These are phyloP conservation scores for Chymomyza costata DNA, from an alignment of 1,140 invertebrate genomes.

Conservation along the genomic window DNA sequence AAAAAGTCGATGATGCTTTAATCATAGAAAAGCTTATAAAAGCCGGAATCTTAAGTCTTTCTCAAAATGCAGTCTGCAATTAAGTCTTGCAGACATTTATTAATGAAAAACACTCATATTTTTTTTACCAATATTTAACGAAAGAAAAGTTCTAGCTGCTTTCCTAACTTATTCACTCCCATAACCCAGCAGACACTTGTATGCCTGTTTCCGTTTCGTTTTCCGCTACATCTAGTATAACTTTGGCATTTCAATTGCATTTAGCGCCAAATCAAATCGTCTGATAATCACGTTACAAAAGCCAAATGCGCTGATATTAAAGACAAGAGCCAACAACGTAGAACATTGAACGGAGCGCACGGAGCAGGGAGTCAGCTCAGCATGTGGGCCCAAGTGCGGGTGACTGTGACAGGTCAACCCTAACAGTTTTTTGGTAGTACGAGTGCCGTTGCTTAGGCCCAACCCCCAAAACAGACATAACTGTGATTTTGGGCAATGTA, in stretches of 20 bases:
- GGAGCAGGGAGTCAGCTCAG: too few relatives aligned
- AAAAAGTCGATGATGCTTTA: too few relatives aligned
- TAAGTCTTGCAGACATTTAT: too few relatives aligned
- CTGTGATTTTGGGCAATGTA: conserved; percentile 59
- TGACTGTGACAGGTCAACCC: conserved; percentile 40
- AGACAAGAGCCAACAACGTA: conserved; percentile 44
- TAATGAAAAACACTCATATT: too few relatives aligned
- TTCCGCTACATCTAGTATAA: conserved; percentile 37
- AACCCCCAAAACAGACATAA: conserved; percentile 25
- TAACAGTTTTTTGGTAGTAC: conserved; percentile 17
- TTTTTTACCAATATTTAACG: too few relatives aligned
- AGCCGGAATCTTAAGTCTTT: too few relatives aligned
- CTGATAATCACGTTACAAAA: conserved; percentile 75
- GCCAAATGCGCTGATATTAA: conserved; percentile 70
- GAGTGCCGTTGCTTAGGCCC: too few relatives aligned
- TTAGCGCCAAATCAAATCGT: conserved; percentile 75
- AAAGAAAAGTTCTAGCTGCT: too few relatives aligned
- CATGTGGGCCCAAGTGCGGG: conserved; percentile 35
- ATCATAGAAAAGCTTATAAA: too few relatives aligned
- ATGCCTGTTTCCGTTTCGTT: conserved; percentile 12
- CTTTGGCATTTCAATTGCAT: conserved; percentile 72
- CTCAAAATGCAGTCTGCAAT: too few relatives aligned
- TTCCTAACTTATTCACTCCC: too few relatives aligned
- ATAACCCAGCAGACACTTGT: neutral
- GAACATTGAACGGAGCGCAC: too few relatives aligned